Evolutionary conservation across 2,797 vertebrate genomes (phyloP), one percentile per base, ranked within the genome.

Genomic region (Cirrhinus molitorella): DNA sequence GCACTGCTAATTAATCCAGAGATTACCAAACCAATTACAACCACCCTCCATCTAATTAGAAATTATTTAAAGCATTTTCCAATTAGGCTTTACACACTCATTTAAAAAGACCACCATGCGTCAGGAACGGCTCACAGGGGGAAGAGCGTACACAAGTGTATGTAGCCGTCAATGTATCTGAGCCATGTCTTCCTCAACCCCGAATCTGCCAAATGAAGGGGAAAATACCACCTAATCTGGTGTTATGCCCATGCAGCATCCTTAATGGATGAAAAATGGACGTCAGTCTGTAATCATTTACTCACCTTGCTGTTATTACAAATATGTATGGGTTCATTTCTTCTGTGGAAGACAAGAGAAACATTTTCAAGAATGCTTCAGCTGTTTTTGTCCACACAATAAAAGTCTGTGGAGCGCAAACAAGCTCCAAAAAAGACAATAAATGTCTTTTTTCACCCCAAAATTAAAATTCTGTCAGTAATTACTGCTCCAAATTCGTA

Each of bases 31-130:
- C 94, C 95, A 95, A 95, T 97, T 96, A 97, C 94, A 95, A 94
- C 93, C 92, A 92, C 93, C 94, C 95, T 94, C 93, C 93, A 92
- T 92, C 96, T 97, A 96, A 96, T 97, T 96, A 96, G 90, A 95
- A 95, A 95, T 93, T 93, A 94, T 95, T 95, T 94, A 95, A 95
- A 95, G 93, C 93, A 95, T 94, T 94, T 91, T 92, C 95, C 94
- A 95, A 96, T 96, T 96, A 95, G 94, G 92, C 93, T 93, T 95
- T 95, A 93, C 92, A 93, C 96, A 93, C 94, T 89, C 86, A 89
- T 91, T 90, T 92, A 91, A 80, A 83, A 88, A 87, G 95, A 95
- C 95, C 84, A 85, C 85, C 79, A 81, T 67, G 68, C 80, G 34
- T 79, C 80, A 65, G 76, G 40, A 82, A 43, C 43, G 51, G 71